phyloP scores from a whole-genome alignment of 1,140 invertebrate species.

The Drosophila pallidifrons region DNA sequence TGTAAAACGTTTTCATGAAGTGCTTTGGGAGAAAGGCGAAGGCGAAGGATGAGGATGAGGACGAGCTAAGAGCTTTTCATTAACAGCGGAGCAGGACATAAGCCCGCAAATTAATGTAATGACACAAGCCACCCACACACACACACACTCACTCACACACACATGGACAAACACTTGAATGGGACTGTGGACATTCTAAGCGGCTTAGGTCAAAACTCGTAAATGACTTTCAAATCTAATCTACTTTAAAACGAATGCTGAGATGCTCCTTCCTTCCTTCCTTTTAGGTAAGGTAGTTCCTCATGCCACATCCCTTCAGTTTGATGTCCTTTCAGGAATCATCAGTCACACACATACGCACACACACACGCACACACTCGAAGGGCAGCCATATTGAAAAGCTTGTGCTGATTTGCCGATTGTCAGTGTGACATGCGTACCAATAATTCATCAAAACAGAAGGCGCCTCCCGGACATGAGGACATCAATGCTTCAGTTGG shows the following conservation, averaged over 20 bases:
- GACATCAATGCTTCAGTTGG: background rate
- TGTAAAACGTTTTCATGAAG: conserved; percentile 54
- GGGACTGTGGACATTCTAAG: conserved; percentile 52
- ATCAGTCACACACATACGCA: conserved; percentile 59
- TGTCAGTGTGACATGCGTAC: conserved; percentile 76
- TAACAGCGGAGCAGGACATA: conserved; percentile 51
- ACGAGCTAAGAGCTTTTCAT: conserved; percentile 52
- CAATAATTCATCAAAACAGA: conserved; percentile 79
- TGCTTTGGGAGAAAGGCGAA: conserved; percentile 1
- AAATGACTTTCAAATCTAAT: conserved; percentile 77
- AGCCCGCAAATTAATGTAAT: conserved; percentile 70
- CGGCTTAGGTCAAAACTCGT: conserved; percentile 68
- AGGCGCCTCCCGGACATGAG: conserved; percentile 43
- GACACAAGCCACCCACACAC: conserved; percentile 31
- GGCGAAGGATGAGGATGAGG: background rate
- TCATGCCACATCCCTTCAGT: background rate
- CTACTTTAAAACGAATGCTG: conserved; percentile 48
- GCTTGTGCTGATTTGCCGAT: conserved; percentile 72
- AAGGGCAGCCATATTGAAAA: conserved; percentile 47
- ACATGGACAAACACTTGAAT: conserved; percentile 41
- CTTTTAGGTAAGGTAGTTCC: too few species aligned
- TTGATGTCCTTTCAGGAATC: conserved; percentile 48
- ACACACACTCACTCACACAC: conserved; percentile 9
- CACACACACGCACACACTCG: conserved; percentile 18
- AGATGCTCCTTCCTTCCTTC: background rate